phyloP scores from a whole-genome alignment of 2,113 vertebrate species.

The Rallus limicola region DNA sequence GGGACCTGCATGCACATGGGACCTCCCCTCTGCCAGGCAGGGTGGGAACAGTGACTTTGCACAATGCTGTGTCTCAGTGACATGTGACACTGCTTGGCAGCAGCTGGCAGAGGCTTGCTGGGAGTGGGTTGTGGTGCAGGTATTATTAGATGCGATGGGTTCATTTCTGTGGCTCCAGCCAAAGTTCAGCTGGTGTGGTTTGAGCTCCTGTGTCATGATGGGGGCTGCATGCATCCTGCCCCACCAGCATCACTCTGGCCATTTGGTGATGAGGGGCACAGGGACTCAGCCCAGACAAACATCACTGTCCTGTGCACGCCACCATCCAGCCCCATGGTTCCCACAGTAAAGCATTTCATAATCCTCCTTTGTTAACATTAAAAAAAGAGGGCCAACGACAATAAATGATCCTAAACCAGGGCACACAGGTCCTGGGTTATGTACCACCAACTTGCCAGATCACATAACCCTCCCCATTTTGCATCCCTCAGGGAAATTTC shows the following conservation, averaged over 20 bases:
- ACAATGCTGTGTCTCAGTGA: fast-evolving
- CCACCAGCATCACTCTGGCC: fast-evolving
- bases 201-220: fast-evolving
- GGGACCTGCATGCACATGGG: fast-evolving
- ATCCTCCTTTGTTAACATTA: background rate
- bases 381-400: background rate
- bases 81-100: background rate
- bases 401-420: background rate
- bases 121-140: background rate
- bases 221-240: fast-evolving
- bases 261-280: fast-evolving
- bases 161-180: background rate
- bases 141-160: background rate
- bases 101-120: background rate
- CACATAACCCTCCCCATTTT: background rate
- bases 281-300: background rate
- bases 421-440: background rate
- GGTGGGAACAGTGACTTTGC: background rate
- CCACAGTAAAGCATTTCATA: background rate
- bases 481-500: background rate
- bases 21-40: fast-evolving
- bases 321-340: background rate
- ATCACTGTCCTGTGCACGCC: fast-evolving
- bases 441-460: background rate
- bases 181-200: background rate